Evolutionary conservation across 2,797 vertebrate species (phyloP).

Genomic region (Synanceia verrucosa): DNA sequence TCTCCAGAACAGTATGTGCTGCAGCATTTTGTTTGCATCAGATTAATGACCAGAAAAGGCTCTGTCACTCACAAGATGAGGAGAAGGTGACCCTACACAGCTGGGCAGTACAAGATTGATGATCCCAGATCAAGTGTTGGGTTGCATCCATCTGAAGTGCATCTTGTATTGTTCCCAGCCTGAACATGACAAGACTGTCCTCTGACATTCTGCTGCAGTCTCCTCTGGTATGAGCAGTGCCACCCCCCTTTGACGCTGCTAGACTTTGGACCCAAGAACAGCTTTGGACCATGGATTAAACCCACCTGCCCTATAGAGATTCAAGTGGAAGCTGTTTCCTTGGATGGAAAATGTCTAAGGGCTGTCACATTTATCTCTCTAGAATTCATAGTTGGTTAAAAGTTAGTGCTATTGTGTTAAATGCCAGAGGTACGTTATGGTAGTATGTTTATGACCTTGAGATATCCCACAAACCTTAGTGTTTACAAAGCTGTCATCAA

Average conservation of each 20-base stretch:
- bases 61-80: slow-evolving; percentile 16
- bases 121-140: slow-evolving; percentile 25
- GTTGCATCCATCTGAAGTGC: slow-evolving; percentile 15
- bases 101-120: slow-evolving; percentile 28
- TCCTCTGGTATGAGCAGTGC: slow-evolving; percentile 3
- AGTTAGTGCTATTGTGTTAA: neutral
- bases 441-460: neutral
- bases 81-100: slow-evolving; percentile 21
- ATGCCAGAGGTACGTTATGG: neutral
- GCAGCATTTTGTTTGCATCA: neutral
- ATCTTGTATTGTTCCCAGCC: neutral
- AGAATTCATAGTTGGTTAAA: neutral
- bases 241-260: neutral
- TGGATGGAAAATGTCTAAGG: neutral
- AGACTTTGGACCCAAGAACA: neutral
- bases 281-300: slow-evolving; percentile 19
- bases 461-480: neutral
- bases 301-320: neutral
- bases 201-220: slow-evolving; percentile 29
- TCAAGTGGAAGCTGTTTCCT: neutral
- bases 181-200: slow-evolving; percentile 12
- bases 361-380: neutral
- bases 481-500: neutral
- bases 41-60: slow-evolving; percentile 16
- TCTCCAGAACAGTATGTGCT: neutral